A percentile compares a stretch with the other conserved stretches of the same genome.
These are phyloP conservation scores for Nebria salina DNA, from an alignment of 2,888 invertebrate genomes.

Conservation along the genomic window DNA sequence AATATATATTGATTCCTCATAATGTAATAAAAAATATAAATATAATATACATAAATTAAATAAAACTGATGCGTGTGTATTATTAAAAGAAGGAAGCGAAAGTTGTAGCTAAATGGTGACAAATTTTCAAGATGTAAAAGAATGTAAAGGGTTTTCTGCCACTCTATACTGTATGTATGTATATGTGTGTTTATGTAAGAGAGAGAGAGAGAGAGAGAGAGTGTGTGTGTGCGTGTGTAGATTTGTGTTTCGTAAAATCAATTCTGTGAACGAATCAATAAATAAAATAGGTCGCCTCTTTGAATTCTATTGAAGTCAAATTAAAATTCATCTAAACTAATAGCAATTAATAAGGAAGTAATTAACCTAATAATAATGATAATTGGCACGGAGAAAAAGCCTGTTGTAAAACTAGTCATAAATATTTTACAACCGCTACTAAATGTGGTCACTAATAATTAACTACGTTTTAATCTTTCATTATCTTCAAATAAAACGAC, in stretches of 20 bases:
- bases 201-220: no score
- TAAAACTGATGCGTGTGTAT: no score
- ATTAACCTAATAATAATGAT: not conserved
- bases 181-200: no score
- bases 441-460: not conserved
- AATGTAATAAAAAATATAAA: not conserved
- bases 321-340: not conserved
- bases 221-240: no score
- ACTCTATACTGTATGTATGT: no score
- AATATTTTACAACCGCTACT: not conserved
- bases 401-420: not conserved
- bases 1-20: not conserved
- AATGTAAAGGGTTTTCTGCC: no score
- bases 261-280: not conserved
- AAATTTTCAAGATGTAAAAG: no score
- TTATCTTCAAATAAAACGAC: not conserved
- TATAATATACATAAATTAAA: not conserved
- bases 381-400: not conserved
- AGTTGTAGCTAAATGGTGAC: no score
- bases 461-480: not conserved
- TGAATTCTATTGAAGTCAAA: not conserved
- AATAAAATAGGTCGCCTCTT: not conserved
- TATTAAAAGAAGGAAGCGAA: no score
- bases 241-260: not conserved
- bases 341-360: not conserved